phyloP scores from a whole-genome alignment of 2,113 vertebrate genomes.

The Misgurnus anguillicaudatus region DNA sequence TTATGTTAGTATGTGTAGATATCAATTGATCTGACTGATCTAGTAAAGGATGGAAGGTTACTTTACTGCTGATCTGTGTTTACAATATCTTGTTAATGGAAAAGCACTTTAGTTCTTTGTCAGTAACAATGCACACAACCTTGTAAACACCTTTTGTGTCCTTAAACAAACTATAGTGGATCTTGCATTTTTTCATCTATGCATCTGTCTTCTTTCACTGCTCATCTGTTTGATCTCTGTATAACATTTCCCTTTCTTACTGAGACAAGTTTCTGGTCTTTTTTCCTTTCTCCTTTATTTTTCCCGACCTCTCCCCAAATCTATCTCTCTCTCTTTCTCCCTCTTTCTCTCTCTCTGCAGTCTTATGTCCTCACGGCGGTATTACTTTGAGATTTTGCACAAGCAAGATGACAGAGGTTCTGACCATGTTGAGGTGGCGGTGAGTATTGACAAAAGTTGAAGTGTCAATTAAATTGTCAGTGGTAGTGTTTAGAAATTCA shows the following conservation, averaged over 20 bases:
- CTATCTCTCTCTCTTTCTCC: neutral
- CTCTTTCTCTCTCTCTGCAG: constrained; percentile 66
- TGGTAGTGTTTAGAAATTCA: neutral
- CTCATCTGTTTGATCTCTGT: constrained; percentile 19
- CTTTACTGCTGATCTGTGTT: constrained; percentile 4
- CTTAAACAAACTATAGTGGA: neutral
- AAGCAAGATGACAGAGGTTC: constrained; percentile 96
- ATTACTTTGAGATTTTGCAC: constrained; percentile 98
- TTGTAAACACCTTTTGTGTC: neutral
- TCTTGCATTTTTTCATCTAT: neutral
- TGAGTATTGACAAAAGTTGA: constrained; percentile 71
- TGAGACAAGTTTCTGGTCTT: constrained; percentile 44
- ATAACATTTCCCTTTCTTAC: constrained; percentile 17
- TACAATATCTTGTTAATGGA: neutral
- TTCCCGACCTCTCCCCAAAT: neutral
- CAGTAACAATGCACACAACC: neutral
- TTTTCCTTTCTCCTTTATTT: constrained; percentile 24
- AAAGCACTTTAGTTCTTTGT: neutral
- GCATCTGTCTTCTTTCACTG: constrained; percentile 39
- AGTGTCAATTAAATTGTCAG: no score
- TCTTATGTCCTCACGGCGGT: constrained; percentile 88
- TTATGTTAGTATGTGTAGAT: constrained; percentile 44
- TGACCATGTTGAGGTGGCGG: constrained; percentile 96
- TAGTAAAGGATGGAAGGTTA: neutral
- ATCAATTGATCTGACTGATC: neutral